A percentile compares a stretch with the other conserved stretches of the same genome.
Conservation (phyloP, 2,888 invertebrate species). For the Luperina nickerlii region DNA sequence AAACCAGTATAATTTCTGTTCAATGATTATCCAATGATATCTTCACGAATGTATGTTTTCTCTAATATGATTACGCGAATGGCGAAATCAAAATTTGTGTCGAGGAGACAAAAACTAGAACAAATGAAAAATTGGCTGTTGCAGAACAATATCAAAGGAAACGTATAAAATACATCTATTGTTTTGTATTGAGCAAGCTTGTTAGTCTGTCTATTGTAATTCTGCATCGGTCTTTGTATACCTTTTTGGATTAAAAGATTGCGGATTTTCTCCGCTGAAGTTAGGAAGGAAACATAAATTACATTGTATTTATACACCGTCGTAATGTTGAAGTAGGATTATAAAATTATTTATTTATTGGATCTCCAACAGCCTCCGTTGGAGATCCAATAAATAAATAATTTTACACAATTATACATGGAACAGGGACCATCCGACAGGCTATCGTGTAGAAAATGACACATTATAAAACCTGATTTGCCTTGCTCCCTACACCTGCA, state of each 20-base stretch:
- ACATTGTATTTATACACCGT: not conserved
- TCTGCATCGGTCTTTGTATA: slow-evolving; percentile 12
- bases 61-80: not conserved
- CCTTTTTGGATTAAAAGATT: not conserved
- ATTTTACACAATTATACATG: no score
- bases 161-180: slow-evolving; percentile 38
- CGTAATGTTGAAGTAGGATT: not conserved
- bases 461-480: no score
- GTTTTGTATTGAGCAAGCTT: slow-evolving; percentile 53
- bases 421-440: no score
- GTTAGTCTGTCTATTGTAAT: slow-evolving; percentile 37
- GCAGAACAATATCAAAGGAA: slow-evolving; percentile 49
- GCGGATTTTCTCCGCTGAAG: not conserved
- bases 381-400: no score
- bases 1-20: slow-evolving; percentile 17
- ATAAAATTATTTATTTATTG: no score
- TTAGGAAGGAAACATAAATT: not conserved
- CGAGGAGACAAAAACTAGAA: slow-evolving; percentile 51
- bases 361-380: no score
- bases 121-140: slow-evolving; percentile 20
- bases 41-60: slow-evolving; percentile 1
- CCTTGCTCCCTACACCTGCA: no score
- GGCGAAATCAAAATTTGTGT: slow-evolving; percentile 40
- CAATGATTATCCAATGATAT: slow-evolving; percentile 7
- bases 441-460: no score